Percentiles rank a stretch among this genome's conserved stretches.
These are phyloP conservation scores for Deladenus siricidicola DNA, from an alignment of 2,888 invertebrate species.

Conservation along the genomic window DNA sequence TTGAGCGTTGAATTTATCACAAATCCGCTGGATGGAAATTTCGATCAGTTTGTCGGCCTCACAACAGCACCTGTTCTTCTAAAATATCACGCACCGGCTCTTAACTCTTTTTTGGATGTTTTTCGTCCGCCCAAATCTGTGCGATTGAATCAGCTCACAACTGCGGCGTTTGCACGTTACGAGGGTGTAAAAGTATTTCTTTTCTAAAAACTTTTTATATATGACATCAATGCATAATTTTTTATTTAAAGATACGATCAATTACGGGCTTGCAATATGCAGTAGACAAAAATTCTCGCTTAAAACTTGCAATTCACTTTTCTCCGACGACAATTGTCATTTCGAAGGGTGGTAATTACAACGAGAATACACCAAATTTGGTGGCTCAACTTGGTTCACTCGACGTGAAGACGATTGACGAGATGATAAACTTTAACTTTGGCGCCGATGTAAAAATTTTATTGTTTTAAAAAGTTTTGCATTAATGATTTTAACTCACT, in stretches of 20 bases:
- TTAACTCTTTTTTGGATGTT: slow-evolving; percentile 74
- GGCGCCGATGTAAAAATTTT: slow-evolving; percentile 19
- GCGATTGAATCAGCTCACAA: slow-evolving; percentile 76
- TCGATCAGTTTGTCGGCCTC: slow-evolving; percentile 72
- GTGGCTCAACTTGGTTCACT: slow-evolving; percentile 72
- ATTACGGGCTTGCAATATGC: slow-evolving; percentile 84
- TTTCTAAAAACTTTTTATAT: too few relatives aligned
- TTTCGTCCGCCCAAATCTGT: slow-evolving; percentile 72
- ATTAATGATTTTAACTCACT: too few relatives aligned
- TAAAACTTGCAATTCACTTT: slow-evolving; percentile 76
- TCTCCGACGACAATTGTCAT: slow-evolving; percentile 69
- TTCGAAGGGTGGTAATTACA: slow-evolving; percentile 72
- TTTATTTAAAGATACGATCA: too few relatives aligned
- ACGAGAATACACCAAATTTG: slow-evolving; percentile 66
- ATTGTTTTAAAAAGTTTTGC: not conserved
- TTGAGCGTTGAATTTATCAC: slow-evolving; percentile 79
- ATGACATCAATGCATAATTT: slow-evolving; percentile 59
- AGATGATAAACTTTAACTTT: slow-evolving; percentile 21
- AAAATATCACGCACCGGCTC: slow-evolving; percentile 79
- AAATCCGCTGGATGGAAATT: slow-evolving; percentile 69
- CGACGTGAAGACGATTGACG: slow-evolving; percentile 41
- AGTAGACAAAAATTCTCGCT: slow-evolving; percentile 70
- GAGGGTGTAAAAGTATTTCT: slow-evolving; percentile 69
- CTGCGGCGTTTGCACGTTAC: slow-evolving; percentile 72
- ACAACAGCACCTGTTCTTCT: slow-evolving; percentile 75